Conservation (phyloP, 2,888 invertebrate species). For the Aethes cnicana region DNA sequence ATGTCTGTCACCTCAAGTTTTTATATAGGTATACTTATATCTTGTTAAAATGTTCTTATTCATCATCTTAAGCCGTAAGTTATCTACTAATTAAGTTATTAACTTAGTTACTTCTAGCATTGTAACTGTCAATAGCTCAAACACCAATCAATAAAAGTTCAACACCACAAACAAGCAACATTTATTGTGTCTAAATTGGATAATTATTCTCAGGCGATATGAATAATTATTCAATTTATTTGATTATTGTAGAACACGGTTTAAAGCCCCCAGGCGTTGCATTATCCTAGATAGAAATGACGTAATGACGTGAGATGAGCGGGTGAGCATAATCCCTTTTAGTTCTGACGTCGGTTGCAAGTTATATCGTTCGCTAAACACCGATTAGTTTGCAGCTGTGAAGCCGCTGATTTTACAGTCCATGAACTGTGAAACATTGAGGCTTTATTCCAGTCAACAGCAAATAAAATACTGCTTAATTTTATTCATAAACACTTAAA, state of each 20-base stretch:
- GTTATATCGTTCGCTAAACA: conserved; percentile 24
- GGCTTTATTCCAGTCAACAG: no score
- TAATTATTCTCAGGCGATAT: conserved; percentile 25
- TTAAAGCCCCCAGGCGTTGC: conserved; percentile 23
- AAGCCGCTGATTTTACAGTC: conserved; percentile 19
- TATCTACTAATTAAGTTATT: no score
- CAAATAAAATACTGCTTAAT: no score
- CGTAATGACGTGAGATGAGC: neutral
- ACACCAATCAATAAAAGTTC: no score
- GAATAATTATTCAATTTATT: conserved; percentile 31
- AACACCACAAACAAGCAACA: conserved; percentile 4
- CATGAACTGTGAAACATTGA: conserved; percentile 20
- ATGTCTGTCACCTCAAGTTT: no score
- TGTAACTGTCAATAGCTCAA: no score
- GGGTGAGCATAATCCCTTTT: neutral
- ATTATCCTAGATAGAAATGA: conserved; percentile 4
- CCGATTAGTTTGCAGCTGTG: conserved; percentile 15
- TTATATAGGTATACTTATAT: no score
- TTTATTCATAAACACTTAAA: no score
- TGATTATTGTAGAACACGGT: conserved; percentile 27
- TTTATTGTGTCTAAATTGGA: conserved; percentile 20
- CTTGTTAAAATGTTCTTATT: no score
- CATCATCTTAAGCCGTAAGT: no score
- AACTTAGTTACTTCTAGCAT: no score
- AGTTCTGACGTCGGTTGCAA: conserved; percentile 9